These are phyloP conservation scores for Pseudomyrmex cubaensis DNA, from an alignment of 1,140 invertebrate species.

Conservation along the genomic window DNA sequence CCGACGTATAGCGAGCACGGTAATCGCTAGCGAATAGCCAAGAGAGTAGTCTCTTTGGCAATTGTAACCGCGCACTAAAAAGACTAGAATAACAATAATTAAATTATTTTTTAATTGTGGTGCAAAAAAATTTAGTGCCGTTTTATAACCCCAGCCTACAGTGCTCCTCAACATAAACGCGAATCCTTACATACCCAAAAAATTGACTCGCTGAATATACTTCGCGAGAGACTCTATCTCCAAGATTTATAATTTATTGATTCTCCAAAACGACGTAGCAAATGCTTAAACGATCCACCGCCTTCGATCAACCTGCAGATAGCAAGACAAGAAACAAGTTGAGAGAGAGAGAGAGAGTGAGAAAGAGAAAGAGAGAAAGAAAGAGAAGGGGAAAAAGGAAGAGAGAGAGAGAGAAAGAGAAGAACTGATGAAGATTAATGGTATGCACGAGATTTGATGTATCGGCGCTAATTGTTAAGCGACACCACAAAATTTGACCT, in stretches of 20 bases:
- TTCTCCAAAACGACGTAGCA: neutral
- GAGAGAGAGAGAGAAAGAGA: constrained; percentile 56
- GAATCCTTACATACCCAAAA: too few species aligned
- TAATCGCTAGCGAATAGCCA: too few species aligned
- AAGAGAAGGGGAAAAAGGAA: constrained; percentile 46
- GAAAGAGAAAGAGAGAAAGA: constrained; percentile 31
- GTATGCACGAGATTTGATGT: constrained; percentile 53
- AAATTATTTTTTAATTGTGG: too few species aligned
- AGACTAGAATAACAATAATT: too few species aligned
- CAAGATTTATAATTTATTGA: neutral
- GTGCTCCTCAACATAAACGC: too few species aligned
- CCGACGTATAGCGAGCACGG: too few species aligned
- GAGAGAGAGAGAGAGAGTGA: constrained; percentile 35
- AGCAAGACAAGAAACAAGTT: constrained; percentile 41
- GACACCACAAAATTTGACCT: constrained; percentile 78
- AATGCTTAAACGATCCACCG: constrained; percentile 61
- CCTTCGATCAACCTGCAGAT: constrained; percentile 29
- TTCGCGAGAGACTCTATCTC: neutral
- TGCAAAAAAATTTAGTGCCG: too few species aligned
- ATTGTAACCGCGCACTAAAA: too few species aligned
- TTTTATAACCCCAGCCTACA: too few species aligned
- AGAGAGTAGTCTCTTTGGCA: too few species aligned
- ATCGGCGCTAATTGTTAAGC: constrained; percentile 70
- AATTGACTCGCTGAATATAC: too few species aligned
- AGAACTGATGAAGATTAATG: constrained; percentile 70